Evolutionary conservation across 2,888 invertebrate genomes (phyloP).

Genomic region (Pimpla rufipes): DNA sequence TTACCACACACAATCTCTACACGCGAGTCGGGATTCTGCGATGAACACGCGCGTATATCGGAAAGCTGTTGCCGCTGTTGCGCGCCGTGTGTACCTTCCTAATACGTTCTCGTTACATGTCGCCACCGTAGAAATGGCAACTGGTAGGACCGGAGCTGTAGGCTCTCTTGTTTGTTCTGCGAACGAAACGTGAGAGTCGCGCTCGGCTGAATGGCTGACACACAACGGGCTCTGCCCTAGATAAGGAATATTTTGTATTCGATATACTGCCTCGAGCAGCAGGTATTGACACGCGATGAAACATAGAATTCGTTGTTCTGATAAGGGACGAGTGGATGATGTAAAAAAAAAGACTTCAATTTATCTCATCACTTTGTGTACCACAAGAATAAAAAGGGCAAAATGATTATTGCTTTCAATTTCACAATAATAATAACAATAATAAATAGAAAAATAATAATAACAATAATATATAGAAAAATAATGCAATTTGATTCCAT

Average conservation of each 20-base stretch:
- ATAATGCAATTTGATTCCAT: background rate
- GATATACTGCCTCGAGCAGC: conserved; percentile 25
- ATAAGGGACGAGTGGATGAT: background rate
- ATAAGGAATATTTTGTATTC: conserved; percentile 54
- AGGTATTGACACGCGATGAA: conserved; percentile 10
- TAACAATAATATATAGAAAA: background rate
- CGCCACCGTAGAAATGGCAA: background rate
- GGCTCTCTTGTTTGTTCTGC: background rate
- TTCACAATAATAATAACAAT: background rate
- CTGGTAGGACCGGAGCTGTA: conserved; percentile 16
- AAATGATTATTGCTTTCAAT: background rate
- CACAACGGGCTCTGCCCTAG: conserved; percentile 55
- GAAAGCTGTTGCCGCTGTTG: conserved; percentile 27
- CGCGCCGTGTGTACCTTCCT: background rate
- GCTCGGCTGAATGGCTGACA: background rate
- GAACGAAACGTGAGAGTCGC: conserved; percentile 25
- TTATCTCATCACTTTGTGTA: too few species aligned
- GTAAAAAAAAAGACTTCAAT: background rate
- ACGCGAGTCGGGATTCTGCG: background rate
- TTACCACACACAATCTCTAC: background rate
- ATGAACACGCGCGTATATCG: conserved; percentile 21
- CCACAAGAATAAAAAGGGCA: too few species aligned
- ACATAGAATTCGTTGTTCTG: background rate
- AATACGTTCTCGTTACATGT: conserved; percentile 20
- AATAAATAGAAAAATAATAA: too few species aligned